Conservation (phyloP, 2,888 invertebrate species). For the Lacanobia wlatinum region DNA sequence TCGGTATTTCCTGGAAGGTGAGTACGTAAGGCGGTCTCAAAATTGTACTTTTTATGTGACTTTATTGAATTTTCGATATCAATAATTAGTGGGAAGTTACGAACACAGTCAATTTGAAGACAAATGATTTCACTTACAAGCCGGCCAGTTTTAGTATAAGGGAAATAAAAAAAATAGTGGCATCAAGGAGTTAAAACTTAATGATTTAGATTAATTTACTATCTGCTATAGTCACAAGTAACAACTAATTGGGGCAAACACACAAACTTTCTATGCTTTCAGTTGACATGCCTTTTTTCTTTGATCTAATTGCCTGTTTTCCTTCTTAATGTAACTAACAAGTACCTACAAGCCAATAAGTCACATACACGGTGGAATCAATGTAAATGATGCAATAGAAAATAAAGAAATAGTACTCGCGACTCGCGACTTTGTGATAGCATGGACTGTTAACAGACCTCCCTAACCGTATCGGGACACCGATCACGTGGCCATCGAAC, state of each 20-base stretch:
- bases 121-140: background rate
- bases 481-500: background rate
- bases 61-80: background rate
- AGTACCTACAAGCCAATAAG: too few relatives aligned
- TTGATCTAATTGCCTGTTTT: background rate
- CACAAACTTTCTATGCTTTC: background rate
- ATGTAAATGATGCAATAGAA: background rate
- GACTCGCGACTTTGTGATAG: background rate
- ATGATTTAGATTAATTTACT: background rate
- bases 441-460: background rate
- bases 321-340: background rate
- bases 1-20: slow-evolving; percentile 17
- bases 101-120: background rate
- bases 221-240: background rate
- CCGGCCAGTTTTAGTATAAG: background rate
- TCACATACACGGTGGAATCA: background rate
- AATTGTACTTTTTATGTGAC: background rate
- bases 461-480: background rate
- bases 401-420: background rate
- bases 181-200: background rate
- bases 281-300: background rate
- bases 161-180: background rate
- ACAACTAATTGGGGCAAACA: background rate
- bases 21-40: slow-evolving; percentile 6
- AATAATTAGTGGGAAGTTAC: background rate